Evolutionary conservation across 2,113 vertebrate species (phyloP).

Genomic region (Campylomormyrus numenius): DNA sequence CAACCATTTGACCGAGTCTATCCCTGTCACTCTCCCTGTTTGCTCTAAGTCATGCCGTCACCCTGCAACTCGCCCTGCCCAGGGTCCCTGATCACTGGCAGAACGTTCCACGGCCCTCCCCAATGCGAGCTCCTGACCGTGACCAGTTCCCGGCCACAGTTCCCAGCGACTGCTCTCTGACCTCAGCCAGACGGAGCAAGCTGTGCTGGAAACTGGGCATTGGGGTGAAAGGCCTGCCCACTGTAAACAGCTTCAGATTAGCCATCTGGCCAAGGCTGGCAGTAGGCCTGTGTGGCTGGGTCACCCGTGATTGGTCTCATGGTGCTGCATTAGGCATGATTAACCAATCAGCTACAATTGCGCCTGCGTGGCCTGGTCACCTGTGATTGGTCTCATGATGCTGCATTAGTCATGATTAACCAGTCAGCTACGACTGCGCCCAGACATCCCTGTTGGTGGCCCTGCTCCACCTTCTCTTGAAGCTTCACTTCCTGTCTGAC

Average conservation of each 20-base stretch:
- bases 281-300: background rate
- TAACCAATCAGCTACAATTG: background rate
- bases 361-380: accelerated
- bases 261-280: background rate
- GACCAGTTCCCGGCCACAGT: background rate
- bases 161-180: background rate
- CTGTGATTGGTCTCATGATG: background rate
- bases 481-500: background rate
- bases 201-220: background rate
- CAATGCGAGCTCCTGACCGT: background rate
- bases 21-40: background rate
- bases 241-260: background rate
- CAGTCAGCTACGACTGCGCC: background rate
- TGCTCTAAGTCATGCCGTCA: background rate
- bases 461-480: background rate
- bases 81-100: background rate
- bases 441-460: background rate
- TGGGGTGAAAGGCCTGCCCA: background rate
- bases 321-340: background rate
- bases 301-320: background rate
- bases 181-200: background rate
- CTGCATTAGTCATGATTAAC: background rate
- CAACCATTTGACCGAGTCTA: background rate
- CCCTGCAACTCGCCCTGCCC: background rate
- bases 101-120: background rate